Evolutionary conservation across 1,140 invertebrate genomes (phyloP).

Genomic region (Lycorma delicatula): DNA sequence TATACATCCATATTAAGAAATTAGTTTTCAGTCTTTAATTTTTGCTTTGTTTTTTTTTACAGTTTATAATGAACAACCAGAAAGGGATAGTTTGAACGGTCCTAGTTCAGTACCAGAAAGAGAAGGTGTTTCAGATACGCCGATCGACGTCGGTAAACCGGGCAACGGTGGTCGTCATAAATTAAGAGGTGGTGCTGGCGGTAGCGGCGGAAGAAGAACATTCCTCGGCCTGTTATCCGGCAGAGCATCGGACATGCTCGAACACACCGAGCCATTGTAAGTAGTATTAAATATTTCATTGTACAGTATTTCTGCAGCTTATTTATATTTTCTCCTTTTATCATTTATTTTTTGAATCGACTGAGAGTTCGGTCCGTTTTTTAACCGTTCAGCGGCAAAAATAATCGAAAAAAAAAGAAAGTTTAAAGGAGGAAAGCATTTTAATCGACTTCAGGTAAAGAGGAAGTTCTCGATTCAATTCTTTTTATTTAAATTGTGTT

Average conservation of each 20-base stretch:
- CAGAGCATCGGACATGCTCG: conserved; percentile 22
- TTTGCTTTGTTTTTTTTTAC: conserved; percentile 19
- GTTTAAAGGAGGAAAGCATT: no score
- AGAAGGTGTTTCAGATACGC: conserved; percentile 32
- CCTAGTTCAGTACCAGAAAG: conserved; percentile 27
- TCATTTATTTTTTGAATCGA: neutral
- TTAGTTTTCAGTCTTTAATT: no score
- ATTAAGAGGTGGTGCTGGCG: neutral
- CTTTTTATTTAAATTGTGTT: no score
- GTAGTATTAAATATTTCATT: conserved; percentile 10
- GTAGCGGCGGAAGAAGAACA: neutral
- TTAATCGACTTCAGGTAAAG: no score
- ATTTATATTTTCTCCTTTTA: no score
- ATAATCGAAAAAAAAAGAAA: no score
- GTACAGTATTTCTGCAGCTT: neutral
- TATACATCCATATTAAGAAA: no score
- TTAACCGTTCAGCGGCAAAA: no score
- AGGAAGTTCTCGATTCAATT: no score
- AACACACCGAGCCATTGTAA: conserved; percentile 28
- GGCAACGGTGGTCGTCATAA: conserved; percentile 27
- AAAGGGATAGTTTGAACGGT: conserved; percentile 45
- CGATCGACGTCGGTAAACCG: conserved; percentile 29
- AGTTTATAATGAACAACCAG: conserved; percentile 44
- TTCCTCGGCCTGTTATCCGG: conserved; percentile 25
- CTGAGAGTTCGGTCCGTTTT: no score